Evolutionary conservation across 2,797 vertebrate species (phyloP), one percentile per base, ranked within the genome.

Genomic region (Arnoldichthys spilopterus): DNA sequence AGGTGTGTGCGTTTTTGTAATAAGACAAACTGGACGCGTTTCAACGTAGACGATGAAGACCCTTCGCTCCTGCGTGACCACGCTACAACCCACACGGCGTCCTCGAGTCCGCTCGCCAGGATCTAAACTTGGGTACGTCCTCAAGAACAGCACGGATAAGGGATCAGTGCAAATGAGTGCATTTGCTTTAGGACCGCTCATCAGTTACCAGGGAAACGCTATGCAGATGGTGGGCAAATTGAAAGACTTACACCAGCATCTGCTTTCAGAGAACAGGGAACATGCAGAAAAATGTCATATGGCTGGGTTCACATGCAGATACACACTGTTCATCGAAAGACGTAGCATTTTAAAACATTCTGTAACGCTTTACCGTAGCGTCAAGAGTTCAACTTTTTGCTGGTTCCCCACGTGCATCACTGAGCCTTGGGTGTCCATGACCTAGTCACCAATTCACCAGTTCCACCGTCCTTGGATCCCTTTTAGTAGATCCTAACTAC

Each of bases 191-290:
- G n/a, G 5, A 22, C 63, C 66, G 24, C 56, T 40, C 68, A 70
- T 56, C 43, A 66, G 74, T 81, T 66, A 72, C 74, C 74, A 81
- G 54, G 79, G 74, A 34, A 67, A 76, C 79, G 40, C 64, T 37
- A n/a, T 81, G 26, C 68, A 76, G 79, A 76, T 72, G 71, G 64
- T 63, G 22, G 56, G 64, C 72, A 72, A 73, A 74, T 69, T 47
- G 45, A 74, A 72, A 72, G 66, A 75, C 51, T 72, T 77, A 7
- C 61, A 64, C 59, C 24, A 77, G 74, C 74, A 76, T 77, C 74
- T 81, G 80, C 61, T 81, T 77, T 59, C 37, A 43, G 24, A 54
- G 59, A 53, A 73, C 59, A 11, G 53, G 69, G 74, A 77, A 32
- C 12, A 61, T 69, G 73, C 32, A n/a, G n/a, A 68, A 43, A 49